Percentiles rank a stretch among this genome's conserved stretches.
These are phyloP conservation scores for Cryptosula pallasiana DNA, from an alignment of 2,888 invertebrate genomes.

Conservation along the genomic window DNA sequence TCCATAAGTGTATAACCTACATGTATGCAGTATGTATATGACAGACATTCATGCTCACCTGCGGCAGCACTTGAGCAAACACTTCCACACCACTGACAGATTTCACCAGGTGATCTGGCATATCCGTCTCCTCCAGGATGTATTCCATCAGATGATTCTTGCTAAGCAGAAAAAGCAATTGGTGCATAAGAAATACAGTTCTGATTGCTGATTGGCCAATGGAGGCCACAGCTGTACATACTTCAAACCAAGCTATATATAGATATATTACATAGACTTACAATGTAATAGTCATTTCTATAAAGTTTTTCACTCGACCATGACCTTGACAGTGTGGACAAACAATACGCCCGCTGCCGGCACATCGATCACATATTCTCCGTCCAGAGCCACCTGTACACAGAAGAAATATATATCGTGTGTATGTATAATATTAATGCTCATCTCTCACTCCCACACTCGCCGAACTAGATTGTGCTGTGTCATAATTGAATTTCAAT, in stretches of 20 bases:
- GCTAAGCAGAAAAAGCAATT: conserved; percentile 29
- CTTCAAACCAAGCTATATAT: too few species aligned
- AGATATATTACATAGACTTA: too few species aligned
- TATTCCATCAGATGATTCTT: conserved; percentile 36
- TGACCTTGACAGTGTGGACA: conserved; percentile 43
- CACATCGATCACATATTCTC: conserved; percentile 40
- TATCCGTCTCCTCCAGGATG: conserved; percentile 39
- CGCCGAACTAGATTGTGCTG: too few species aligned
- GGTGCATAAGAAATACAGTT: not conserved
- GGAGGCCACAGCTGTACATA: too few species aligned
- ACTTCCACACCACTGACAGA: conserved; percentile 36
- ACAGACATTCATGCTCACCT: too few species aligned
- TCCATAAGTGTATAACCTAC: not conserved
- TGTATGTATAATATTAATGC: too few species aligned
- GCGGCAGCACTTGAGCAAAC: conserved; percentile 39
- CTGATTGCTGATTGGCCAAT: too few species aligned
- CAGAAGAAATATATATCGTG: not conserved
- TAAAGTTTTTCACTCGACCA: conserved; percentile 45
- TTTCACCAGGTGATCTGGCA: conserved; percentile 41
- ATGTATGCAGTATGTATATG: too few species aligned
- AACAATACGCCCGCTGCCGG: conserved; percentile 41
- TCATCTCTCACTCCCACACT: too few species aligned
- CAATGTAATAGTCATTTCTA: conserved; percentile 45
- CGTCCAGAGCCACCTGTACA: not conserved
- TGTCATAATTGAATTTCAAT: too few species aligned